phyloP scores from a whole-genome alignment of 2,888 invertebrate genomes.

The Calliscelio sp. region DNA sequence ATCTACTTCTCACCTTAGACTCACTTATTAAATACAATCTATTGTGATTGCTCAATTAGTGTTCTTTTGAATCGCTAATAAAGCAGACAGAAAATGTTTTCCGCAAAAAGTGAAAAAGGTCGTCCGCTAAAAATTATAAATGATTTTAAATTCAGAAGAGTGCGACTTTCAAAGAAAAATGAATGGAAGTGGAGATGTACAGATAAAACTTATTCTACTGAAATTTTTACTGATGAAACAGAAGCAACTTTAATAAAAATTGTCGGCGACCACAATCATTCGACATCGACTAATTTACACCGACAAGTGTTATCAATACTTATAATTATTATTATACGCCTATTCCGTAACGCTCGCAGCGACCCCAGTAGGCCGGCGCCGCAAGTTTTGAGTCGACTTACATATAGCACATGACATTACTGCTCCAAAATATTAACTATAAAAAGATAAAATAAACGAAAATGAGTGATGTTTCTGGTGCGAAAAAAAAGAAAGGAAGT shows the following conservation, averaged over 20 bases:
- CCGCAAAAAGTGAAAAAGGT: background rate
- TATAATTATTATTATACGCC: too few species aligned
- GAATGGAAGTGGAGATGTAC: background rate
- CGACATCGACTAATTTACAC: background rate
- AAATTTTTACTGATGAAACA: background rate
- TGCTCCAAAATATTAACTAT: too few species aligned
- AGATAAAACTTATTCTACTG: background rate
- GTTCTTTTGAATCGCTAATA: too few species aligned
- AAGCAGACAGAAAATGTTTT: background rate
- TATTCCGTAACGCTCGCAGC: too few species aligned
- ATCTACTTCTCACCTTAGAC: too few species aligned
- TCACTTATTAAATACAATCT: too few species aligned
- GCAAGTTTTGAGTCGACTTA: too few species aligned
- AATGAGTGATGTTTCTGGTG: too few species aligned
- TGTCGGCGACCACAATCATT: slow-evolving; percentile 1
- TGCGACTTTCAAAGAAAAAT: slow-evolving; percentile 7
- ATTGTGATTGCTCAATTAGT: too few species aligned
- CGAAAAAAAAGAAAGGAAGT: background rate
- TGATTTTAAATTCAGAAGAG: background rate
- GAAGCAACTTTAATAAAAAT: background rate
- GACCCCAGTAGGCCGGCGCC: too few species aligned
- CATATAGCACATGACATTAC: too few species aligned
- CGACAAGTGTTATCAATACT: slow-evolving; percentile 1
- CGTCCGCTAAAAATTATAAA: slow-evolving; percentile 7
- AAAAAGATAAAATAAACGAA: too few species aligned